phyloP scores from a whole-genome alignment of 2,888 invertebrate species.

The Hypercompe scribonia region DNA sequence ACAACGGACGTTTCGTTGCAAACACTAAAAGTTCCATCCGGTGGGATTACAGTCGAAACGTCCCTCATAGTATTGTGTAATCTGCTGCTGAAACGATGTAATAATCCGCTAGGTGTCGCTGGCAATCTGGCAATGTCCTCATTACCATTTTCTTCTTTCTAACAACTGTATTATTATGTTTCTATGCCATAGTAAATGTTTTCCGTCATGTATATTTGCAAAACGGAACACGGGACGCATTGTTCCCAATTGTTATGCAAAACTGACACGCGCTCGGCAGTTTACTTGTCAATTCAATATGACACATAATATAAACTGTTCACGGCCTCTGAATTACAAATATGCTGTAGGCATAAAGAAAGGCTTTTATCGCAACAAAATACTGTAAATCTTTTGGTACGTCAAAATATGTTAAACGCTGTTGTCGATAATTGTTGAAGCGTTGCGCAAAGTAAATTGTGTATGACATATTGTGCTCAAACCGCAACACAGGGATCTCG shows the following conservation, averaged over 20 bases:
- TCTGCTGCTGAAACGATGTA: conserved; percentile 37
- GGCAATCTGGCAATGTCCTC: conserved; percentile 14
- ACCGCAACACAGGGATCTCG: conserved; percentile 62
- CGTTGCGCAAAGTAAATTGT: conserved; percentile 41
- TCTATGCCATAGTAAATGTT: conserved; percentile 45
- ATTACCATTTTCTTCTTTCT: conserved; percentile 28
- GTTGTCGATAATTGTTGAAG: conserved; percentile 26
- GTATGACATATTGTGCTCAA: conserved; percentile 54
- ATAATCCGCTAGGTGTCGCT: conserved; percentile 37
- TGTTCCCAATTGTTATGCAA: conserved; percentile 74
- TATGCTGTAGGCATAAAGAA: conserved; percentile 50
- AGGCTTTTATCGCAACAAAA: conserved; percentile 28
- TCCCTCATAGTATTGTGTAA: conserved; percentile 43
- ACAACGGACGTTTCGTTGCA: conserved; percentile 60
- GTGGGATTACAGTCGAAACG: conserved; percentile 22
- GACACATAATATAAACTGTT: conserved; percentile 64
- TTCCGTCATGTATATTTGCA: conserved; percentile 50
- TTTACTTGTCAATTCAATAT: conserved; percentile 66
- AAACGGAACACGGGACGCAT: conserved; percentile 60
- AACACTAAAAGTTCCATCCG: conserved; percentile 41
- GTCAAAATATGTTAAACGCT: conserved; percentile 34
- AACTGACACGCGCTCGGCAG: conserved; percentile 65
- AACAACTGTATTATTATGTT: conserved; percentile 16
- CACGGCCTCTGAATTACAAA: conserved; percentile 57
- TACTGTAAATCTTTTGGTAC: conserved; percentile 28